Conservation (phyloP, 2,113 vertebrate species). For the Riparia riparia region DNA sequence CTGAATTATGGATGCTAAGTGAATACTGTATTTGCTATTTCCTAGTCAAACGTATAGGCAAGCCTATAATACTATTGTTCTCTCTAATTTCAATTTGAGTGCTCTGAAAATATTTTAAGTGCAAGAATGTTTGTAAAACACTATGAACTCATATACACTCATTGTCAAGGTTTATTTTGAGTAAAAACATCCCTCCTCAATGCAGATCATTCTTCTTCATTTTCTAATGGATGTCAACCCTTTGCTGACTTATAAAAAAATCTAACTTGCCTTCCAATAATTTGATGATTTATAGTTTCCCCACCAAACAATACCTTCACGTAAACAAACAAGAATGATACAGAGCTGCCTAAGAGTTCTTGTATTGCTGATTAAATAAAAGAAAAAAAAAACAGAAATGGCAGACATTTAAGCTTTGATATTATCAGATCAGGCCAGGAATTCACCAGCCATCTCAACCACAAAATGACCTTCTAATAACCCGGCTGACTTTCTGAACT, state of each 20-base stretch:
- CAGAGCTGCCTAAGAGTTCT: neutral
- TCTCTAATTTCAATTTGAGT: conserved; percentile 5
- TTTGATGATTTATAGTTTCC: conserved; percentile 24
- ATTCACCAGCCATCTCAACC: neutral
- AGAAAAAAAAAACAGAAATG: neutral
- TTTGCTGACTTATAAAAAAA: conserved; percentile 2
- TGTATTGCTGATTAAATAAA: neutral
- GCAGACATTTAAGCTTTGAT: neutral
- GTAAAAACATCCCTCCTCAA: conserved; percentile 45
- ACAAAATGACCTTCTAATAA: neutral
- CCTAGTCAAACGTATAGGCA: neutral
- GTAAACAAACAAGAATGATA: conserved; percentile 12
- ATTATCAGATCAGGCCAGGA: neutral
- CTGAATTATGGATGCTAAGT: neutral
- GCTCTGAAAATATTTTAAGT: conserved; percentile 44
- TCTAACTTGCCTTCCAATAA: conserved; percentile 5
- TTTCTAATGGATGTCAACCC: neutral
- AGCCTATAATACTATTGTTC: neutral
- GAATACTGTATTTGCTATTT: neutral
- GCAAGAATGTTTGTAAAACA: conserved; percentile 41
- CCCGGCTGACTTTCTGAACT: neutral
- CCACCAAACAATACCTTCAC: neutral
- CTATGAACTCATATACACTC: conserved; percentile 18
- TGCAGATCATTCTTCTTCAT: conserved; percentile 6
- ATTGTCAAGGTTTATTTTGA: conserved; percentile 58